phyloP scores from a whole-genome alignment of 2,888 invertebrate species.

The Ophion ventricosus region DNA sequence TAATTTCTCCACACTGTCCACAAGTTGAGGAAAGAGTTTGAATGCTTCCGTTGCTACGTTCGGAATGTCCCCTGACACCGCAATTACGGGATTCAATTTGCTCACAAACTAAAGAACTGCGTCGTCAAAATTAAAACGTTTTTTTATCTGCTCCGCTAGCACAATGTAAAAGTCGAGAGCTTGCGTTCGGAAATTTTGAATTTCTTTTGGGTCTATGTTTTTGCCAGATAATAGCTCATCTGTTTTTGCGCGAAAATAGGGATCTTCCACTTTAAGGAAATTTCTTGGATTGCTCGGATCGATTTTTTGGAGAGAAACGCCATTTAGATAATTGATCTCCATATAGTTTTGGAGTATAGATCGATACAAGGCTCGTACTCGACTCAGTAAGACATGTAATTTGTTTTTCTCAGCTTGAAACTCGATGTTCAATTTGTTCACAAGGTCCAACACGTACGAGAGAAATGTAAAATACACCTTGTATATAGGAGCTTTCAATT shows the following conservation, averaged over 20 bases:
- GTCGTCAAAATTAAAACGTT: not conserved
- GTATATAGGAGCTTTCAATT: not conserved
- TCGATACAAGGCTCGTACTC: not conserved
- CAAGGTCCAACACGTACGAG: not conserved
- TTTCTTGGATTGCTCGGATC: not conserved
- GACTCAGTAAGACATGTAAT: not conserved
- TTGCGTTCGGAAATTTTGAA: not conserved
- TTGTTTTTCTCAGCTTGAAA: not conserved
- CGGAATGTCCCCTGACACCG: not conserved
- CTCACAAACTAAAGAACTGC: not conserved
- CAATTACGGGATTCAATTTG: not conserved
- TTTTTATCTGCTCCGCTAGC: not conserved
- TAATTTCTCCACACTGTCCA: not conserved
- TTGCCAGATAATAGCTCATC: not conserved
- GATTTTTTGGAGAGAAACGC: not conserved
- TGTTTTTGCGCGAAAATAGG: not conserved
- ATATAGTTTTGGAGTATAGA: not conserved
- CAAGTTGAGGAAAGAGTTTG: not conserved
- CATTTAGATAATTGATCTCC: not conserved
- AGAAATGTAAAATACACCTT: not conserved
- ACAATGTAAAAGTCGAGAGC: not conserved
- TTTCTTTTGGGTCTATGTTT: not conserved
- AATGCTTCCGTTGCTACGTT: not conserved
- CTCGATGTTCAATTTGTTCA: not conserved
- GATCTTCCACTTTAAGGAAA: not conserved